Conservation (phyloP, 2,888 invertebrate genomes). For the Drosophila nr. medialis region DNA sequence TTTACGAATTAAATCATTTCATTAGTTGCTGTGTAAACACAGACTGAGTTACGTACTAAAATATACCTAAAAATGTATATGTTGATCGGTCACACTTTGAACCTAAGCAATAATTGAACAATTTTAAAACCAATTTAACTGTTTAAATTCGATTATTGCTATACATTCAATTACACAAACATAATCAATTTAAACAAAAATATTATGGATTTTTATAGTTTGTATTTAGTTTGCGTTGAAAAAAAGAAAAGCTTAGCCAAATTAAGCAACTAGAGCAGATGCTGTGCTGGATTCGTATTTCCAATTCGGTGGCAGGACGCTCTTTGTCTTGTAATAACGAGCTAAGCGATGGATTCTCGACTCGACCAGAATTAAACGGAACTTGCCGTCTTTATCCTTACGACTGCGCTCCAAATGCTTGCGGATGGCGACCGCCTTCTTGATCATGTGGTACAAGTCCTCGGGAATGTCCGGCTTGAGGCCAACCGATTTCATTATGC, state of each 20-base stretch:
- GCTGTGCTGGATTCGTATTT: constrained; percentile 99
- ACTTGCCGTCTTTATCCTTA: constrained; percentile 99
- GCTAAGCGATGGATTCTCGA: constrained; percentile 99
- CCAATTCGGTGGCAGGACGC: constrained; percentile 98
- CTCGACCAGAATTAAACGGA: constrained; percentile 99
- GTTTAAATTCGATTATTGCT: not conserved
- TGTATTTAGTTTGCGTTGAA: constrained; percentile 30
- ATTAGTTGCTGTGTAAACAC: not conserved
- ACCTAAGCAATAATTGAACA: not conserved
- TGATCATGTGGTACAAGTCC: constrained; percentile 99
- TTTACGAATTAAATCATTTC: constrained; percentile 5
- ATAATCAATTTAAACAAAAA: not conserved
- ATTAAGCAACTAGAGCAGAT: constrained; percentile 93
- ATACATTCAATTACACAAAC: not conserved
- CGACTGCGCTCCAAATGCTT: constrained; percentile 99
- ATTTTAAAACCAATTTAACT: not conserved
- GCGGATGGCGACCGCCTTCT: constrained; percentile 99
- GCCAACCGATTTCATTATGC: constrained; percentile 99
- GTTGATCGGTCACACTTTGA: constrained; percentile 20
- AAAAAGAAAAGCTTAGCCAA: constrained; percentile 15
- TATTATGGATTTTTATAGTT: constrained; percentile 19
- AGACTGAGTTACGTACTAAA: constrained; percentile 7
- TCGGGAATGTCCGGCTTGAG: constrained; percentile 99
- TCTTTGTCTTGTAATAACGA: constrained; percentile 99
- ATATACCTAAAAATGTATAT: not conserved